Base-by-base conservation (phyloP, 1,140 invertebrate genomes). In the Drosophila ercepeae region DNA sequence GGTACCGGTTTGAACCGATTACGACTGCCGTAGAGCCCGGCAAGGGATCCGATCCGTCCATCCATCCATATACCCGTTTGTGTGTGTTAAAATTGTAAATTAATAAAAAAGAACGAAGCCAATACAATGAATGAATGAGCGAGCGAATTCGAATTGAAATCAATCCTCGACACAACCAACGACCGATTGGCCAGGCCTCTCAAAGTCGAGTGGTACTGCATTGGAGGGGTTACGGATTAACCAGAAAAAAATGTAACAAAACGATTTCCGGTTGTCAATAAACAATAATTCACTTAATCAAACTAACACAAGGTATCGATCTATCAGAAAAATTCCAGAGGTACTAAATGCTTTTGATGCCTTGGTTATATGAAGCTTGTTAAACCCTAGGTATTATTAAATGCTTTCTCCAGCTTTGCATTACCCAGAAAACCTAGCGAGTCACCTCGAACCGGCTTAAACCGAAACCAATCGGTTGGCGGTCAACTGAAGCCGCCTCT, bases 71-170 rank as follows among this genome's bases (percentile, higher is more conserved):
- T 8, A 6, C 32, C 9, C 36, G 4, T 0, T 11, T 42, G 52
- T 75, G 36, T 70, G 75, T 60, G 81, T 58, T 84, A 75, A 84
- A 84, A 86, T 84, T 84, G 75, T 86, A 86, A 84, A 84, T 84
- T 84, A 84, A 88, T 88, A 86, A 86, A 77, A 75, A 63, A 76
- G 61, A 76, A 55, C 44, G 58, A 44, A 72, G 54, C 29, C 54
- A 61, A 13, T n/a, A 45, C 71, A 74, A 81, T 79, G 68, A 79
- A 81, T 79, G 79, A 83, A 84, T 78, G 81, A 84, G 79, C 61
- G 64, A 48, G 53, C 73, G 81, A 81, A 86, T 86, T 86, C 53
- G 78, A 86, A 88, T 81, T 72, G 81, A 86, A 81, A 86, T 86
- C 79, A 84, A 84, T 86, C 83, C 76, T 44, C 54, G 29, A 73